Percentiles rank a stretch among this genome's conserved stretches.
Evolutionary conservation across 2,113 vertebrate genomes (phyloP).

Genomic region (Ammodytes marinus): DNA sequence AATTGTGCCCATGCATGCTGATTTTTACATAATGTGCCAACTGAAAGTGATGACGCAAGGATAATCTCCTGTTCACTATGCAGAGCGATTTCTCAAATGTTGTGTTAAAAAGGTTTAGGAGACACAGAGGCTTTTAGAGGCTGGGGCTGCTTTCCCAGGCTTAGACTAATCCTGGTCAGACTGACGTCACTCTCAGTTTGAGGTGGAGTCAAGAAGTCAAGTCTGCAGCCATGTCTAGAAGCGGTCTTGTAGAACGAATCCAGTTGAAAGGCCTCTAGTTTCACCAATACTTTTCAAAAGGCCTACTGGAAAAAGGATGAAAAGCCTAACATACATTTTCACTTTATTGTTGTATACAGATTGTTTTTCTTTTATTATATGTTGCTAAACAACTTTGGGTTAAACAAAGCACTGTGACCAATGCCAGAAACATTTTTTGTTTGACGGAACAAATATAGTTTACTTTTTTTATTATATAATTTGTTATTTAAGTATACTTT

Average conservation of each 20-base stretch:
- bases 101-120: conserved; percentile 61
- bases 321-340: conserved; percentile 63
- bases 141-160: conserved; percentile 59
- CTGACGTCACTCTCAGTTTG: conserved; percentile 12
- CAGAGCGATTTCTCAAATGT: conserved; percentile 68
- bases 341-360: conserved; percentile 64
- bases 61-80: conserved; percentile 78
- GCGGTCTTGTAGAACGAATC: conserved; percentile 43
- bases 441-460: conserved; percentile 72
- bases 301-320: conserved; percentile 60
- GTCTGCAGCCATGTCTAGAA: conserved; percentile 62
- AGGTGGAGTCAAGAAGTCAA: conserved; percentile 37
- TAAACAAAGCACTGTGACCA: conserved; percentile 87
- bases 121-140: conserved; percentile 38
- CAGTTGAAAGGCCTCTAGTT: conserved; percentile 47
- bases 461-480: conserved; percentile 74
- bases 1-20: conserved; percentile 77
- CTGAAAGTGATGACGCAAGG: conserved; percentile 62
- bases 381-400: conserved; percentile 77
- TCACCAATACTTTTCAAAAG: conserved; percentile 52
- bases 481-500: conserved; percentile 75
- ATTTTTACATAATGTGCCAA: conserved; percentile 83
- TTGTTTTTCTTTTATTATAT: conserved; percentile 69
- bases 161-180: conserved; percentile 52
- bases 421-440: conserved; percentile 75